A percentile compares a stretch with the other conserved stretches of the same genome.
Conservation (phyloP, 2,113 vertebrate genomes). For the Gadus macrocephalus region DNA sequence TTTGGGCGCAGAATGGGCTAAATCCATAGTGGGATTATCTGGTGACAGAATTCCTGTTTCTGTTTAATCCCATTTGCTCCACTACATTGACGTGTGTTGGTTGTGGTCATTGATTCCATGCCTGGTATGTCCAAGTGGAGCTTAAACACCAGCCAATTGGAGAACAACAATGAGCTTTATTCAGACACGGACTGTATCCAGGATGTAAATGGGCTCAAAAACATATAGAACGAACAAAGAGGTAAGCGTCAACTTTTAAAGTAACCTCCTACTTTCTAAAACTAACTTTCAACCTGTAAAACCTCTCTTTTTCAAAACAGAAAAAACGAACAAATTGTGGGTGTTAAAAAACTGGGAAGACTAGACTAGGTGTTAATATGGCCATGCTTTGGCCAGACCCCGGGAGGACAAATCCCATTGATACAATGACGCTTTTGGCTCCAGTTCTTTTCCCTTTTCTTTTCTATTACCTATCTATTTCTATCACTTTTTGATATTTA, state of each 20-base stretch:
- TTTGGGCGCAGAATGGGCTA: conserved; percentile 58
- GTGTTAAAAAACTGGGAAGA: background rate
- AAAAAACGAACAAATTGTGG: background rate
- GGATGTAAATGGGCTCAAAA: background rate
- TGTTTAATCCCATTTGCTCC: conserved; percentile 88
- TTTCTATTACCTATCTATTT: background rate
- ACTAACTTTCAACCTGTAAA: too few species aligned
- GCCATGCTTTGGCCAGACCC: too few species aligned
- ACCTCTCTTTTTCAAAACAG: background rate
- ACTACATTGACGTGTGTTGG: conserved; percentile 80
- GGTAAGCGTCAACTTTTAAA: conserved; percentile 6
- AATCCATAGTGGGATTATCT: conserved; percentile 71
- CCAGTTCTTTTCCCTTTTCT: background rate
- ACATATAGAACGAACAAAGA: background rate
- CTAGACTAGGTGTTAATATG: too few species aligned
- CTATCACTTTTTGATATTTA: conserved; percentile 12
- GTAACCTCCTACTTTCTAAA: background rate
- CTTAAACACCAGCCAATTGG: conserved; percentile 70
- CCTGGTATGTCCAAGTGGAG: conserved; percentile 67
- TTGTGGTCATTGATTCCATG: conserved; percentile 78
- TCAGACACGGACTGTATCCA: conserved; percentile 51
- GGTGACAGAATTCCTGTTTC: conserved; percentile 70
- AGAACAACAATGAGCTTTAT: conserved; percentile 60
- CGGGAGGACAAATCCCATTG: too few species aligned
- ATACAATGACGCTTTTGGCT: background rate